Evolutionary conservation across 2,113 vertebrate species (phyloP).

Genomic region (Axis porcinus): DNA sequence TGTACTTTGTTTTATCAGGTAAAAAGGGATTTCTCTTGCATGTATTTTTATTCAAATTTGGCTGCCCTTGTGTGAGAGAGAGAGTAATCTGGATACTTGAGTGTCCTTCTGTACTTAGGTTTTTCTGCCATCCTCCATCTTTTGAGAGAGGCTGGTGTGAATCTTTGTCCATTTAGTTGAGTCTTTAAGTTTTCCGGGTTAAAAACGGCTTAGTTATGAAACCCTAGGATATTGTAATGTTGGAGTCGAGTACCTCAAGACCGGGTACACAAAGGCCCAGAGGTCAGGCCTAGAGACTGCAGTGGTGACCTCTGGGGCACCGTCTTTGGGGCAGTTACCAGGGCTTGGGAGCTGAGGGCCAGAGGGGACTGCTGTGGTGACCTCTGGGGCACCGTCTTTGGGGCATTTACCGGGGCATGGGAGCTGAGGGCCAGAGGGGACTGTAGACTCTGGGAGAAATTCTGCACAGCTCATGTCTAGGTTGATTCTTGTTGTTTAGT

Average conservation of each 20-base stretch:
- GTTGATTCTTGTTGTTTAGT: not conserved
- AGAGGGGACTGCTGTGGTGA: no score
- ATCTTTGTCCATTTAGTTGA: not conserved
- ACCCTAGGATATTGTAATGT: not conserved
- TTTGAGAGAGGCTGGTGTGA: not conserved
- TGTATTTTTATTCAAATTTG: not conserved
- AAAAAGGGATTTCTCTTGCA: not conserved
- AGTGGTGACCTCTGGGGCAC: no score
- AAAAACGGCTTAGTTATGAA: not conserved
- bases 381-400: no score
- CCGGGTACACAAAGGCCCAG: accelerated
- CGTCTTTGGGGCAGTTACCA: no score
- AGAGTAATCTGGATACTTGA: not conserved
- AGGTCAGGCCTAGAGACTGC: not conserved
- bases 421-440: not conserved
- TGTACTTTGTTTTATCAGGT: not conserved
- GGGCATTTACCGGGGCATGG: not conserved
- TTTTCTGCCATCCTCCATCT: not conserved
- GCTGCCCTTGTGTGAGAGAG: not conserved
- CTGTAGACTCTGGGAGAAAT: not conserved
- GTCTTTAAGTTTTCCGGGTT: not conserved
- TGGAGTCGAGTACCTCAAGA: not conserved
- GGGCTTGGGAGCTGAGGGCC: no score
- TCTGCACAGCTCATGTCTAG: not conserved
- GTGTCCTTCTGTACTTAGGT: not conserved